These are phyloP conservation scores for Heterodera schachtii DNA, from an alignment of 1,140 invertebrate genomes.

Conservation along the genomic window DNA sequence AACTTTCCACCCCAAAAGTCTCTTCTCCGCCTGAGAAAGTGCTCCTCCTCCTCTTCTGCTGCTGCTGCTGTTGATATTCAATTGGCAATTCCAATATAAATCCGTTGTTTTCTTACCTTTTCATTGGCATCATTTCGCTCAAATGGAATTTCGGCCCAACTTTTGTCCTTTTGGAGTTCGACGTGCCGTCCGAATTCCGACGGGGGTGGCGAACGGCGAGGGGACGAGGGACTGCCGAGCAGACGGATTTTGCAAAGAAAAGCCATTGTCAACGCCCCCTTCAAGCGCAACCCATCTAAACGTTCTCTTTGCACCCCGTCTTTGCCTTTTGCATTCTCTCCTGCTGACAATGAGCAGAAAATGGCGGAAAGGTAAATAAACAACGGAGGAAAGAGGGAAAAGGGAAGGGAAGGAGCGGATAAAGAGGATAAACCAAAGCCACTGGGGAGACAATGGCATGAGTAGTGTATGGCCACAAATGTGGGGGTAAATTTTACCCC, in stretches of 20 bases:
- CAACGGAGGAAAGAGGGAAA: too few relatives aligned
- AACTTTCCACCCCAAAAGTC: constrained; percentile 11
- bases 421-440: too few relatives aligned
- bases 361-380: too few relatives aligned
- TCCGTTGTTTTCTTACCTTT: background rate
- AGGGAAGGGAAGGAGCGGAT: too few relatives aligned
- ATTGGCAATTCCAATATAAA: background rate
- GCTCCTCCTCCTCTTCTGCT: background rate
- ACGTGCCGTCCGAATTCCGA: background rate
- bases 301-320: too few relatives aligned
- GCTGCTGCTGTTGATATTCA: background rate
- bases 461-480: too few relatives aligned
- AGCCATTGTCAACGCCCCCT: too few relatives aligned
- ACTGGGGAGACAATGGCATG: too few relatives aligned
- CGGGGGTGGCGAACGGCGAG: background rate
- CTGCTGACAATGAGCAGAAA: too few relatives aligned
- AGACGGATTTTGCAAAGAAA: constrained; percentile 3
- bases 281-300: too few relatives aligned
- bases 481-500: too few relatives aligned
- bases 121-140: background rate
- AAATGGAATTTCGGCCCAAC: background rate
- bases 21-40: constrained; percentile 7
- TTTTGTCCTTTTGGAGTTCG: background rate
- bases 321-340: too few relatives aligned
- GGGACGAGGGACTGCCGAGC: background rate